These are phyloP conservation scores for Protonibea diacanthus DNA, from an alignment of 2,797 vertebrate genomes.

Conservation along the genomic window DNA sequence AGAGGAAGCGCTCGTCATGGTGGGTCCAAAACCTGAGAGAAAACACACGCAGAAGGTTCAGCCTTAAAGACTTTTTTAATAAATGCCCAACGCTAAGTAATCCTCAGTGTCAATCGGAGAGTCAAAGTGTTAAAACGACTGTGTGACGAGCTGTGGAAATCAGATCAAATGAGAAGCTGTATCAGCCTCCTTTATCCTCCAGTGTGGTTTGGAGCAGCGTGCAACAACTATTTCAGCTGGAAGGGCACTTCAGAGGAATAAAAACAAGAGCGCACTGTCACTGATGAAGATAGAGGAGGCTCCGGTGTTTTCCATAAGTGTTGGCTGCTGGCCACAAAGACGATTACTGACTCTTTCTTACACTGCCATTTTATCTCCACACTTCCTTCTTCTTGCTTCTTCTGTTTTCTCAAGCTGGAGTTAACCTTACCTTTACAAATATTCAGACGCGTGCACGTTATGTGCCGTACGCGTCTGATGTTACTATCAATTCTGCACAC, in stretches of 20 bases:
- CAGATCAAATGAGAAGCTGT: slow-evolving; percentile 33
- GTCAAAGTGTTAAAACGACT: neutral
- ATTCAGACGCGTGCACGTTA: neutral
- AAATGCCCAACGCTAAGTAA: neutral
- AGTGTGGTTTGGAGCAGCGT: slow-evolving; percentile 17
- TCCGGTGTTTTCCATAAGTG: slow-evolving; percentile 44
- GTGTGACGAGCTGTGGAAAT: slow-evolving; percentile 15
- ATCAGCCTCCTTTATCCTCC: slow-evolving; percentile 39
- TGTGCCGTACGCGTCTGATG: too few species aligned
- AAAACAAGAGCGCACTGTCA: slow-evolving; percentile 51
- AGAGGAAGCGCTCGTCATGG: slow-evolving; percentile 94
- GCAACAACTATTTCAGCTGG: slow-evolving; percentile 39
- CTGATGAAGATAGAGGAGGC: slow-evolving; percentile 63
- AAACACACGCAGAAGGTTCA: accelerated
- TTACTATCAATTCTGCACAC: neutral
- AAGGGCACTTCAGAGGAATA: slow-evolving; percentile 55
- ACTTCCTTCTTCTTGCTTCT: neutral
- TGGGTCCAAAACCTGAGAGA: slow-evolving; percentile 93
- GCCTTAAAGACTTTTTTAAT: neutral
- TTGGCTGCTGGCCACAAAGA: slow-evolving; percentile 52
- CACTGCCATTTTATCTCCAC: slow-evolving; percentile 12
- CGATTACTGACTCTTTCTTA: slow-evolving; percentile 12
- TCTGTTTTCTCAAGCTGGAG: neutral
- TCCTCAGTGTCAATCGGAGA: neutral
- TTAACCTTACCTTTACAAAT: neutral